phyloP scores from a whole-genome alignment of 1,140 invertebrate genomes.

The Brachionus asplanchnoidis region DNA sequence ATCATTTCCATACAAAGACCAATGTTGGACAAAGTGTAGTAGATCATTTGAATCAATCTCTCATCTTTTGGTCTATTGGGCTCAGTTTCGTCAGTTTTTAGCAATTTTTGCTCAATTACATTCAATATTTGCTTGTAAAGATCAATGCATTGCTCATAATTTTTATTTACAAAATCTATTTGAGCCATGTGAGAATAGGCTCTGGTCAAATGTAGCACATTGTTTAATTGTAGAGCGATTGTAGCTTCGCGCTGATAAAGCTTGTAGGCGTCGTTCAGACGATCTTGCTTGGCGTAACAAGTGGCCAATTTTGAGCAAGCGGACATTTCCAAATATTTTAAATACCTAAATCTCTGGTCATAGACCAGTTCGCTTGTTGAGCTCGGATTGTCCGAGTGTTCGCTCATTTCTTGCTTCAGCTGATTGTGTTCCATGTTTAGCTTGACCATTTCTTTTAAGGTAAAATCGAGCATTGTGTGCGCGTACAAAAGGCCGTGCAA shows the following conservation, averaged over 20 bases:
- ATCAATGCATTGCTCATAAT: slow-evolving; percentile 31
- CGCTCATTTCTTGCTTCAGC: background rate
- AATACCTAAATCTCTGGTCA: slow-evolving; percentile 20
- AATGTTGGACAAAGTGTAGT: slow-evolving; percentile 34
- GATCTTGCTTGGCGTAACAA: slow-evolving; percentile 36
- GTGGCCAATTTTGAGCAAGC: slow-evolving; percentile 33
- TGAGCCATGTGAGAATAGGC: slow-evolving; percentile 39
- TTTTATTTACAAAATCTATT: slow-evolving; percentile 29
- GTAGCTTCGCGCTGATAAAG: slow-evolving; percentile 20
- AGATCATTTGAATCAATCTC: slow-evolving; percentile 38
- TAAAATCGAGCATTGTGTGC: slow-evolving; percentile 37
- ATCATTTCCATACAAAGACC: slow-evolving; percentile 41
- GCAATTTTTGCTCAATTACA: background rate
- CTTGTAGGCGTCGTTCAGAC: slow-evolving; percentile 12
- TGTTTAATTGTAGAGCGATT: slow-evolving; percentile 1
- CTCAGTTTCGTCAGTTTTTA: background rate
- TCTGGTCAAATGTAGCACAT: slow-evolving; percentile 14
- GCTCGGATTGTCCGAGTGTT: background rate
- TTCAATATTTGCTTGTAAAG: slow-evolving; percentile 33
- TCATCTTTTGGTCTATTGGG: background rate
- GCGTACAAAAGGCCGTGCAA: slow-evolving; percentile 9
- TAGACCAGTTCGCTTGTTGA: background rate
- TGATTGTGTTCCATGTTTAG: slow-evolving; percentile 29
- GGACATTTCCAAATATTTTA: slow-evolving; percentile 39
- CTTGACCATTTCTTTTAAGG: slow-evolving; percentile 37